These are phyloP conservation scores for Dicerorhinus sumatrensis DNA, from an alignment of 2,113 vertebrate genomes.

Conservation along the genomic window DNA sequence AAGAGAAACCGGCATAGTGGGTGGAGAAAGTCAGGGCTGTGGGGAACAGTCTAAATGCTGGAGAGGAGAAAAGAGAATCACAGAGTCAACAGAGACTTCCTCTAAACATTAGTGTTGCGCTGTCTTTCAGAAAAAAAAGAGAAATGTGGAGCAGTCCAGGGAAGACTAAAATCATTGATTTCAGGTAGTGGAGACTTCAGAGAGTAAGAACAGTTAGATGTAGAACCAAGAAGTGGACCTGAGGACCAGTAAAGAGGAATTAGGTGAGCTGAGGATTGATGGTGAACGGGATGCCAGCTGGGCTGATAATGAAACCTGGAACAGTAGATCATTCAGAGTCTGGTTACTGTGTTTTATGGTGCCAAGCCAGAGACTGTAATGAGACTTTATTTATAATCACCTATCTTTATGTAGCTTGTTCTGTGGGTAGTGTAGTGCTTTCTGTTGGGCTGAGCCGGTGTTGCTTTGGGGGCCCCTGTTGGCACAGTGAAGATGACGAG, in stretches of 20 bases:
- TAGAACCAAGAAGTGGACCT: neutral
- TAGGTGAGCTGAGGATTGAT: neutral
- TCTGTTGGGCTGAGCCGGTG: neutral
- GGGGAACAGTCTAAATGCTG: neutral
- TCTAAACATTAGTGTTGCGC: neutral
- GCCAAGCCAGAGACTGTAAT: constrained; percentile 39
- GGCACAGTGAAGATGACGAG: constrained; percentile 7
- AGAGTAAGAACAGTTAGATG: neutral
- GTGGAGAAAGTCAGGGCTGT: neutral
- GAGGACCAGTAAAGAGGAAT: neutral
- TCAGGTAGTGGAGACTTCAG: neutral
- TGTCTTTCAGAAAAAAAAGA: neutral
- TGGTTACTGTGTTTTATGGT: neutral
- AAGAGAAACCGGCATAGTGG: neutral
- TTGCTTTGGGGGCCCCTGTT: constrained; percentile 22
- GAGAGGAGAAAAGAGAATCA: neutral
- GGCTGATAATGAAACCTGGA: neutral
- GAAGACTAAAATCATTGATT: neutral
- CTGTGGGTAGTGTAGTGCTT: neutral
- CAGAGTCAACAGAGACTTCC: neutral
- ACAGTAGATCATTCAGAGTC: neutral
- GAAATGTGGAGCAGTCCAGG: neutral
- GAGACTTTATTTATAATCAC: constrained; percentile 50
- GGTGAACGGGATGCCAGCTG: neutral
- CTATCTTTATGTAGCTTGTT: neutral